Evolutionary conservation across 2,797 vertebrate species (phyloP), one percentile per base, ranked within the genome.

Genomic region (Cryptoprocta ferox): DNA sequence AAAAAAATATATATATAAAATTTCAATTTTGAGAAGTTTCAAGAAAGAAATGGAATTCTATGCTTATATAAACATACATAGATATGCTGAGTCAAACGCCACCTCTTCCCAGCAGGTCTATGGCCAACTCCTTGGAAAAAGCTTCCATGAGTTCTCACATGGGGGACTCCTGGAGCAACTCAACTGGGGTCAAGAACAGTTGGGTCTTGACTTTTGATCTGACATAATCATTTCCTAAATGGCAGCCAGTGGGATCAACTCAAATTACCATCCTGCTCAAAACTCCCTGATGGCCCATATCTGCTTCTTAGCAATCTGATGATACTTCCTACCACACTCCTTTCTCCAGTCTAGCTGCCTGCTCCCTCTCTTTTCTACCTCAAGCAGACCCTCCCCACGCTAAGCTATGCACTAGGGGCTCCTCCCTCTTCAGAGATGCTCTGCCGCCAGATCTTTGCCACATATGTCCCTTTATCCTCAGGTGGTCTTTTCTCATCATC

Each of bases 311-410:
- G 53, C 4, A 8, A 18, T 0, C 70, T 8, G 10, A 15, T 37
- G 37, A 21, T 2, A 2, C 42, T 10, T n/a, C 42, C 3, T 3
- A 1, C 10, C 53, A 68, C 0, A 0, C 15, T 24, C 16, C 9
- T 0, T 1, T 32, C n/a, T 80, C 37, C 10, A 21, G 79, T 5
- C 6, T 21, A 66, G 35, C 14, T 13, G 19, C 5, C 1, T 5
- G n/a, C 19, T 65, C 19, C 11, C 5, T 1, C 28, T 37, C 8
- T 6, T 30, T 50, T 32, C 32, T 4, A 0, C 45, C 3, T 39
- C 39, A 61, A 4, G 12, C 1, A 13, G 48, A 26, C 68, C 39
- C 39, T 50, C 48, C 30, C 45, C 1, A 3, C 26, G 19, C 24
- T 12, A 15, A 26, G 4, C 39, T 48, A 0, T 16, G 83, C 26